Conservation (phyloP, 1,140 invertebrate species). For the Cotesia chilonis region DNA sequence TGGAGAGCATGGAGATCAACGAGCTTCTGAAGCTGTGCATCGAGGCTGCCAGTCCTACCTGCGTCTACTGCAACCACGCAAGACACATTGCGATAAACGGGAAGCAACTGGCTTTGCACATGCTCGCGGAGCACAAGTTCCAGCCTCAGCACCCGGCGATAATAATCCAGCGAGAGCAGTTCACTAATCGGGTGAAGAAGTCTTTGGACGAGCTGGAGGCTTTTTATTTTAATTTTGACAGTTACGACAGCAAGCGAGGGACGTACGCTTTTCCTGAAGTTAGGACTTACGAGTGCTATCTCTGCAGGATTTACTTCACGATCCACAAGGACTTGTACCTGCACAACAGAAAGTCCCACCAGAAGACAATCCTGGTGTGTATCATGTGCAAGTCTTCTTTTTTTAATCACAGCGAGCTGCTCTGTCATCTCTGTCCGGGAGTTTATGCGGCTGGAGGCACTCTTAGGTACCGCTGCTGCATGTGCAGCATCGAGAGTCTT, state of each 20-base stretch:
- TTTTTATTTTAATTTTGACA: constrained; percentile 76
- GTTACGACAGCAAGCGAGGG: constrained; percentile 69
- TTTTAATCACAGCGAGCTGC: constrained; percentile 83
- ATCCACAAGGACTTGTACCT: constrained; percentile 84
- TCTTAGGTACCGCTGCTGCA: constrained; percentile 76
- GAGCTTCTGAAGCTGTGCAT: constrained; percentile 78
- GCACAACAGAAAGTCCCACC: constrained; percentile 85
- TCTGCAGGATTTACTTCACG: constrained; percentile 78
- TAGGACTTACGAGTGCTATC: constrained; percentile 82
- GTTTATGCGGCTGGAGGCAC: constrained; percentile 73
- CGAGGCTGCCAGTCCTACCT: constrained; percentile 72
- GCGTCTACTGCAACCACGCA: constrained; percentile 86
- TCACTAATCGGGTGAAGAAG: constrained; percentile 72
- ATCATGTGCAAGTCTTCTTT: constrained; percentile 87
- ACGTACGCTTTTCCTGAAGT: constrained; percentile 65
- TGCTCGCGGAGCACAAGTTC: constrained; percentile 80
- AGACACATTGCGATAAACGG: constrained; percentile 83
- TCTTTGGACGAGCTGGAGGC: constrained; percentile 70
- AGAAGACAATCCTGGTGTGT: constrained; percentile 80
- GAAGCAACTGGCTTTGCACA: constrained; percentile 78
- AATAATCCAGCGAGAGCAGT: constrained; percentile 69
- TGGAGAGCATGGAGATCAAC: constrained; percentile 77
- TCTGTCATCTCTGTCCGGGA: constrained; percentile 85
- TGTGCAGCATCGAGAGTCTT: constrained; percentile 76
- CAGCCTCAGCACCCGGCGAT: constrained; percentile 68